These are phyloP conservation scores for Parauchenoglanis ngamensis DNA, from an alignment of 2,797 vertebrate species.

Conservation along the genomic window DNA sequence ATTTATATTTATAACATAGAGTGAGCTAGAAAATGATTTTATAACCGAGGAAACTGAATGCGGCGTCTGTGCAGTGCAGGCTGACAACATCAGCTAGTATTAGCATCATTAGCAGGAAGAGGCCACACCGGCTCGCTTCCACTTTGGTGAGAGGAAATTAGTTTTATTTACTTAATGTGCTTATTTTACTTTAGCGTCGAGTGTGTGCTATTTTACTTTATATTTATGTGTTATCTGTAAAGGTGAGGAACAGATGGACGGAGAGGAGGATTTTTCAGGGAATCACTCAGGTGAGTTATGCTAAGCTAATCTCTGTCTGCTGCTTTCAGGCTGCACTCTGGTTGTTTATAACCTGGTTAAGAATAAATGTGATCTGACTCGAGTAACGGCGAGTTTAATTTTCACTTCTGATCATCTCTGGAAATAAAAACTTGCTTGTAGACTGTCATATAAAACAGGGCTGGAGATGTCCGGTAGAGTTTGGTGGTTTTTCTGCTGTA, in stretches of 20 bases:
- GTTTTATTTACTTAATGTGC: not conserved
- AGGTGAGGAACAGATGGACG: constrained; percentile 68
- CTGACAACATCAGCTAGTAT: not conserved
- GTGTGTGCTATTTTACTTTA: not conserved
- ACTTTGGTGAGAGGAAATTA: not conserved
- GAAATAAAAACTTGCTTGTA: not conserved
- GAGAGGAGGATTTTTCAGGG: constrained; percentile 75
- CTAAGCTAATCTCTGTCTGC: constrained; percentile 31
- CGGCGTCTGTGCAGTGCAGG: not conserved
- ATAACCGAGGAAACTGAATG: not conserved
- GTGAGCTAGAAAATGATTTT: not conserved
- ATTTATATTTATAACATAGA: not conserved
- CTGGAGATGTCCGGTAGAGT: not conserved
- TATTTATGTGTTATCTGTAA: not conserved
- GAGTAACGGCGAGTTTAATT: not conserved
- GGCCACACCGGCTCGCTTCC: not conserved
- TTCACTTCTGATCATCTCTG: not conserved
- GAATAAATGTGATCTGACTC: not conserved
- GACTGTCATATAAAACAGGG: not conserved
- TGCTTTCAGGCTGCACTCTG: not conserved
- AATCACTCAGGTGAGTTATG: constrained; percentile 67
- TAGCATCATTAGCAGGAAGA: constrained; percentile 25
- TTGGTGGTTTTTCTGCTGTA: not conserved
- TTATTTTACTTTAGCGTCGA: not conserved
- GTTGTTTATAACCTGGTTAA: not conserved